Evolutionary conservation across 2,797 vertebrate species (phyloP).

Genomic region (Sebastes paucispinis): DNA sequence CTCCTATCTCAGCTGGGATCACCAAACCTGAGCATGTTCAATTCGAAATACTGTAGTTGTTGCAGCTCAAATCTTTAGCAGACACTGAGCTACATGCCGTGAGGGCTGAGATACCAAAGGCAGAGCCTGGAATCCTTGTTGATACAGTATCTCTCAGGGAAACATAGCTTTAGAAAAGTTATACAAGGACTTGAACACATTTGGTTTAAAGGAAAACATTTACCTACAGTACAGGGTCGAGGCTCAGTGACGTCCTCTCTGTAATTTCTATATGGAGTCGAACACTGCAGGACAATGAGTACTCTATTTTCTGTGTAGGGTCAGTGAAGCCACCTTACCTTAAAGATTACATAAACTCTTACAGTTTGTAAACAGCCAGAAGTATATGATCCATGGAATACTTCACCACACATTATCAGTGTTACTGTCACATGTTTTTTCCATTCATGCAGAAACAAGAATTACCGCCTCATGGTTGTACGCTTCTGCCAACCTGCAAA

Average conservation of each 20-base stretch:
- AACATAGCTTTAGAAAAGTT: conserved; percentile 22
- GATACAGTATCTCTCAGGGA: conserved; percentile 2
- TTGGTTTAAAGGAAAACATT: conserved; percentile 11
- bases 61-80: not conserved
- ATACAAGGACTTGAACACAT: conserved; percentile 12
- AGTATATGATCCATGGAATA: not conserved
- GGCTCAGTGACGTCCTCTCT: conserved; percentile 7
- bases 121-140: conserved; percentile 15
- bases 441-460: too few relatives aligned
- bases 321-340: not conserved
- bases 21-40: conserved; percentile 22
- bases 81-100: not conserved
- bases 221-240: conserved; percentile 7
- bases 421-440: not conserved
- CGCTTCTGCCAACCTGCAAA: too few relatives aligned
- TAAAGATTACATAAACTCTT: not conserved
- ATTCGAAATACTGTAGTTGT: conserved; percentile 2
- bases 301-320: conserved; percentile 19
- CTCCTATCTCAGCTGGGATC: not conserved
- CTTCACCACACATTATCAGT: not conserved
- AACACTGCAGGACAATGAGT: conserved; percentile 47
- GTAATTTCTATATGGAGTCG: conserved; percentile 26
- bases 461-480: too few relatives aligned
- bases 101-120: conserved; percentile 25
- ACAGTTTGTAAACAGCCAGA: not conserved